Evolutionary conservation across 2,797 vertebrate species (phyloP), one percentile per base, ranked within the genome.

Genomic region (Notamacropus eugenii): DNA sequence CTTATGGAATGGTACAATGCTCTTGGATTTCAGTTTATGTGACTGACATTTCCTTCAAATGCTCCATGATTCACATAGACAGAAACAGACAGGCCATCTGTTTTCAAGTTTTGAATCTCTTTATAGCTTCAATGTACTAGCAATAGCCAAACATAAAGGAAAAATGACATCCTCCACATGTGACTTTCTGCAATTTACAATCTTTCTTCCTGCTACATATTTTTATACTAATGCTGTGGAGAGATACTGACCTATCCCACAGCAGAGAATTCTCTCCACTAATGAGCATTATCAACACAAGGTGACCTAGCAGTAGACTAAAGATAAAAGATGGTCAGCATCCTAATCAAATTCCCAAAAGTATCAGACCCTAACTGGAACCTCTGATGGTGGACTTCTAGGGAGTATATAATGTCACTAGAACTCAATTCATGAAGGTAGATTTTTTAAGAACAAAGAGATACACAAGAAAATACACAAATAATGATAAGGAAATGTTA

Each of bases 31-130:
- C 93, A 96, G 91, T 97, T 95, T 95, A 34, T 16, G 54, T 96
- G 96, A 97, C 12, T 97, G 98, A 95, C 94, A 16, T 95, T 96
- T 96, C 91, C 93, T 94, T 97, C 93, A 97, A 97, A 96, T 95
- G 52, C 58, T 96, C 91, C 55, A 93, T n/a, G 93, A 55, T 93
- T 94, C 94, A 92, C 62, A 92, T 52, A 92, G 94, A 91, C 95
- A 96, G 87, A 96, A 97, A 95, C 95, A 96, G 95, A 97, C 87
- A 90, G 55, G 31, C 96, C 97, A 97, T 96, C 97, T 98, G 97
- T 96, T 97, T 96, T 96, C 92, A 94, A 95, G 52, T 95, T 97
- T 95, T 92, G 94, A 62, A n/a, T 95, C 96, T 96, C 94, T 97
- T 96, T 95, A 97, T 94, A 97, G 96, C 93, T 96, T 94, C 97